Base-by-base conservation (phyloP, 92 coral and sea anemone species). In the Porites evermanni region DNA sequence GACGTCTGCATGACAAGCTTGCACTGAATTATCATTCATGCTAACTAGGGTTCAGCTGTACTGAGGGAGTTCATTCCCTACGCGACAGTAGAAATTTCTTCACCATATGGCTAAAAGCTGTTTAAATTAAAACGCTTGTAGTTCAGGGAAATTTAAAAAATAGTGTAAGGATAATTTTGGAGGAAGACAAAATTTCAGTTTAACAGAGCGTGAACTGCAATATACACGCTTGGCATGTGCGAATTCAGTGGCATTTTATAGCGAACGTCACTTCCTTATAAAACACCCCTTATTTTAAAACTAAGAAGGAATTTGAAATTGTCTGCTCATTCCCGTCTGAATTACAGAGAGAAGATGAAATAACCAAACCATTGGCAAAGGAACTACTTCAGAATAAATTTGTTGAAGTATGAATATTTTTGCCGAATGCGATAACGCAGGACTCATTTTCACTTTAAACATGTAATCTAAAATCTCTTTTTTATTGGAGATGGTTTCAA, bases 141-240 rank as follows among this genome's bases (percentile, higher is more conserved):
- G 17, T 13, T 17, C 21, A 13, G 20, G 16, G 38, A 47, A 70
- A 72, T 50, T 47, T 50, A 72, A 17, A 9, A 72, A 72, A 14
- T 1, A 68, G 72, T 23, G 10, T 56, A 56, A 56, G 16, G 61
- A 56, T 8, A 56, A 56, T 56, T 11, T 11, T 68, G 19, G 74
- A 11, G 21, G 18, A 26, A 51, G 51, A 72, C 50, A 26, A 51
- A 50, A 9, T 13, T 47, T 72, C 24, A 47, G 77, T 72, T 72
- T 51, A 50, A 44, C 24, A 9, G 77, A 72, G 77, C 77, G 77
- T 50, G 77, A 72, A 52, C 47, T 72, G 14, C 60, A 47, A 2
- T 72, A 19, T 72, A n/a, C 26, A 51, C 53, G 16, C 16, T 56
- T 56, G 17, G 3, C 13, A 56, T 56, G 61, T 56, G 53, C 44